Percentiles rank a stretch among this genome's conserved stretches.
These are phyloP conservation scores for Centroberyx gerrardi DNA, from an alignment of 2,797 vertebrate species.

Conservation along the genomic window DNA sequence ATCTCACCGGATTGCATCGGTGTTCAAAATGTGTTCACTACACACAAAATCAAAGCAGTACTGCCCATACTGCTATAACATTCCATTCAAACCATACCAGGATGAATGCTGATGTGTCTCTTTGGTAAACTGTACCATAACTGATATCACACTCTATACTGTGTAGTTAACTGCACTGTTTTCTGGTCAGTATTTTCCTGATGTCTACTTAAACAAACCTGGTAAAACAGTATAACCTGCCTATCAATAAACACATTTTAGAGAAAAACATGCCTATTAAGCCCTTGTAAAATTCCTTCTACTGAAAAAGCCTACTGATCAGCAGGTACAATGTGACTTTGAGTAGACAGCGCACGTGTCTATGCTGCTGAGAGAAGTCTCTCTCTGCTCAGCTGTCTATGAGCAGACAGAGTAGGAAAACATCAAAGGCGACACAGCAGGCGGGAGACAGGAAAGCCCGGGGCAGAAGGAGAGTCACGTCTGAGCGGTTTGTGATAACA, in stretches of 20 bases:
- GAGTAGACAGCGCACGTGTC: slow-evolving; percentile 2
- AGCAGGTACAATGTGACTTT: neutral
- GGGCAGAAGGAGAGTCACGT: slow-evolving; percentile 55
- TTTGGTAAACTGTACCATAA: neutral
- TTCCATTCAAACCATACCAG: too few species aligned
- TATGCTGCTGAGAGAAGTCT: neutral
- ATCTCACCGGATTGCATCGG: too few species aligned
- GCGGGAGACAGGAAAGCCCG: slow-evolving; percentile 66
- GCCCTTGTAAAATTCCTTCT: too few species aligned
- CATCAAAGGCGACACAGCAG: slow-evolving; percentile 67
- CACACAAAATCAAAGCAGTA: too few species aligned
- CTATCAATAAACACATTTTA: too few species aligned
- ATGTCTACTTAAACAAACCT: neutral
- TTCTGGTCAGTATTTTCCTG: neutral
- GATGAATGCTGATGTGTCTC: too few species aligned
- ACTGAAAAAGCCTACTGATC: slow-evolving; percentile 1
- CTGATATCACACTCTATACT: neutral
- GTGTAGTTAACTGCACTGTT: neutral
- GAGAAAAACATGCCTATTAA: neutral
- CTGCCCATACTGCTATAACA: too few species aligned
- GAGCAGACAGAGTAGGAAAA: slow-evolving; percentile 60
- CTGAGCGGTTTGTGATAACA: slow-evolving; percentile 57
- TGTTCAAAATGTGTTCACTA: too few species aligned
- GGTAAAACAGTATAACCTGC: neutral
- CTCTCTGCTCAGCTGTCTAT: slow-evolving; percentile 41